Base-by-base conservation (phyloP, 2,888 invertebrate species). In the Tuberolachnus salignus region DNA sequence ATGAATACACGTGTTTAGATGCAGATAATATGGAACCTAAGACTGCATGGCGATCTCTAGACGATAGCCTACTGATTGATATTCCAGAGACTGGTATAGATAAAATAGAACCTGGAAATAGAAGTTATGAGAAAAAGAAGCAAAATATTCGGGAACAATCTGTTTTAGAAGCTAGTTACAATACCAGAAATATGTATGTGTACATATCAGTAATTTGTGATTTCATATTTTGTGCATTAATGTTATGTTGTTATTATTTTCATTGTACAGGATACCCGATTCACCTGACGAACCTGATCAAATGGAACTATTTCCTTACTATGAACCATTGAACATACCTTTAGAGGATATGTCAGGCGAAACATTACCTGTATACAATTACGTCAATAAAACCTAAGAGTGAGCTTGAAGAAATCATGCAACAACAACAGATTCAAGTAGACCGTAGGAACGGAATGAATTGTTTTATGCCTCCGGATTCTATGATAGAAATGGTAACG, bases 311-410 rank as follows among this genome's bases (percentile, higher is more conserved):
- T 92, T 93, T 83, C 88, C 87, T 42, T 90, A 91, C 82, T 88
- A 89, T 3, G 95, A 95, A 84, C 92, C 94, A 1, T 90, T 91
- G 81, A 87, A 89, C 21, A 96, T 97, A 86, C 97, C 97, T 0
- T 86, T 95, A 73, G 95, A 96, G 82, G 97, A 97, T 87, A 89
- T 92, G 4, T 91, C 92, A 0, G 94, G 94, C 2, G 14, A 14
- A 16, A 91, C 92, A 81, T 94, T 94, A 83, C 91, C 91, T 82
- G 88, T 92, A 21, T 92, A 91, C 84, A 94, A n/a, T n/a, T n/a
- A n/a, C n/a, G n/a, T n/a, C n/a, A n/a, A n/a, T n/a, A n/a, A n/a
- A n/a, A n/a, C n/a, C n/a, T n/a, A n/a, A n/a, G n/a, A 94, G 85
- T 92, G 92, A 83, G 90, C 92, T 80, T 88, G 88, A 80, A 89